A percentile compares a stretch with the other conserved stretches of the same genome.
Conservation (phyloP, 2,797 vertebrate genomes). For the Bovichtus variegatus region DNA sequence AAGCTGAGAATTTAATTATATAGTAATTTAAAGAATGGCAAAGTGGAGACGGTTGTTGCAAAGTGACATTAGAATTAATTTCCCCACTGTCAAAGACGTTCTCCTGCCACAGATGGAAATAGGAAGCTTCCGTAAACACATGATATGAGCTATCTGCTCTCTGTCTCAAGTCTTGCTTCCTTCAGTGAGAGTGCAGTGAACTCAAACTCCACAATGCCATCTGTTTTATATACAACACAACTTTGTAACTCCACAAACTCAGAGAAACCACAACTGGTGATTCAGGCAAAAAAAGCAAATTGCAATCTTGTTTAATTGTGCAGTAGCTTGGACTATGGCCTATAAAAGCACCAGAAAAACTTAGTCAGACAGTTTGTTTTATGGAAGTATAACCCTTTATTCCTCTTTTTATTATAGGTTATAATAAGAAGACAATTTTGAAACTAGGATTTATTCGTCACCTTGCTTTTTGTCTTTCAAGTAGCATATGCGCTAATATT, state of each 20-base stretch:
- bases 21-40: conserved; percentile 60
- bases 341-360: conserved; percentile 19
- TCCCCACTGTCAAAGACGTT: conserved; percentile 49
- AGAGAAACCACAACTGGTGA: conserved; percentile 36
- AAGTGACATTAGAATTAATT: conserved; percentile 73
- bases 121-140: conserved; percentile 71
- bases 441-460: background rate
- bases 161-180: conserved; percentile 44
- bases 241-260: conserved; percentile 31
- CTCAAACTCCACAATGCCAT: conserved; percentile 14
- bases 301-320: conserved; percentile 39
- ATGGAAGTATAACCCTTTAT: conserved; percentile 33
- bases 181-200: conserved; percentile 12
- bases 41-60: conserved; percentile 40
- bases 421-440: conserved; percentile 9
- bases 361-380: background rate
- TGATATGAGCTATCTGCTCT: conserved; percentile 63
- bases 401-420: conserved; percentile 30
- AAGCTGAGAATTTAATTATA: conserved; percentile 70
- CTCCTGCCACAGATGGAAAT: conserved; percentile 52
- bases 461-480: conserved; percentile 25
- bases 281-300: conserved; percentile 33
- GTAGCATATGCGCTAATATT: conserved; percentile 54
- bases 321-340: conserved; percentile 7
- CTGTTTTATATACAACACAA: conserved; percentile 39